Evolutionary conservation across 2,113 vertebrate genomes (phyloP).

Genomic region (Tamias sibiricus): DNA sequence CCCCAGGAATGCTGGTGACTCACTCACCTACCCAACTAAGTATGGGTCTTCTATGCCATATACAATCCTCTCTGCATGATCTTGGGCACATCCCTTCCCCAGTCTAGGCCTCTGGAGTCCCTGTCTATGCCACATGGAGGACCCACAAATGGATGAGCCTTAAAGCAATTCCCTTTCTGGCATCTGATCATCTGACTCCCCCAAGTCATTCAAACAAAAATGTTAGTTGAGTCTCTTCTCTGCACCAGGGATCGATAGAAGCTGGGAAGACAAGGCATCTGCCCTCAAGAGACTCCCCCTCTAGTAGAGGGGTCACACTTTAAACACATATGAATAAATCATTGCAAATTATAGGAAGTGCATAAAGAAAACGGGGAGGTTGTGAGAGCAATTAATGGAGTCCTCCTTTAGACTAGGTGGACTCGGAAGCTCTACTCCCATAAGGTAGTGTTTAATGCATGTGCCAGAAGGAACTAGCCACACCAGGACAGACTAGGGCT

Average conservation of each 20-base stretch:
- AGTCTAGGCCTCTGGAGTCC: neutral
- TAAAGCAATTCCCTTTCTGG: neutral
- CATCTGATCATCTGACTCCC: neutral
- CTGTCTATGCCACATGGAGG: neutral
- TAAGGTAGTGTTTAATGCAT: neutral
- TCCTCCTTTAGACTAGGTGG: neutral
- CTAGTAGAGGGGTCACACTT: neutral
- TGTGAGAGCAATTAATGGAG: neutral
- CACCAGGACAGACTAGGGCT: neutral
- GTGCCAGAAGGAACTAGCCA: neutral
- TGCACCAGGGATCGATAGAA: neutral
- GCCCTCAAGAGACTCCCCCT: neutral
- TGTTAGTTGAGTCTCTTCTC: neutral
- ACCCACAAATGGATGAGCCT: neutral
- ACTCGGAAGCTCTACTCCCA: neutral
- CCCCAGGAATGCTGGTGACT: neutral
- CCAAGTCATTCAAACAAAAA: neutral
- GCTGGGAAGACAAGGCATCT: neutral
- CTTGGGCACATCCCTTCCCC: neutral
- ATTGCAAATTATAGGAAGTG: neutral
- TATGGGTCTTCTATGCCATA: neutral
- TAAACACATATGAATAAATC: neutral
- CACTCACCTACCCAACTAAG: neutral
- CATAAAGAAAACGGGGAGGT: neutral
- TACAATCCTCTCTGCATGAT: neutral